Percentiles rank a stretch among this genome's conserved stretches.
Conservation (phyloP, 2,797 vertebrate species). For the Acridotheres tristis region DNA sequence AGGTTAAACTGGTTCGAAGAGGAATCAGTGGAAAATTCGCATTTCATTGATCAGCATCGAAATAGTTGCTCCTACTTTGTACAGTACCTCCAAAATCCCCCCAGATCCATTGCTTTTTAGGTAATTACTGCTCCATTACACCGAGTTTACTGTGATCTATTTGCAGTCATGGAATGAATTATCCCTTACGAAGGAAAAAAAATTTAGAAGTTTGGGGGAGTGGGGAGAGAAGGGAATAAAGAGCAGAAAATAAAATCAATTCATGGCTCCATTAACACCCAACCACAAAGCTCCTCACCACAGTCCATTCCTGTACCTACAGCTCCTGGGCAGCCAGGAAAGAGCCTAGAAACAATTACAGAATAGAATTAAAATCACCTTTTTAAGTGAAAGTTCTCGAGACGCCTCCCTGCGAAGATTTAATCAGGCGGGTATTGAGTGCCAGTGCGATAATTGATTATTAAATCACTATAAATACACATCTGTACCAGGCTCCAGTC, state of each 20-base stretch:
- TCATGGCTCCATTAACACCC: background rate
- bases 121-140: constrained; percentile 71
- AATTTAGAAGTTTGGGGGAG: background rate
- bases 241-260: constrained; percentile 30
- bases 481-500: background rate
- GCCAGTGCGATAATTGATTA: constrained; percentile 56
- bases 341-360: background rate
- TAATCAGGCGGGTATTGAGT: constrained; percentile 24
- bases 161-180: constrained; percentile 51
- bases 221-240: background rate
- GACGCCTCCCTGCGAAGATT: constrained; percentile 10
- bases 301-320: background rate
- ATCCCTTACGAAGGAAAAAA: background rate
- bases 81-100: constrained; percentile 27
- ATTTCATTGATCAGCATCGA: constrained; percentile 31
- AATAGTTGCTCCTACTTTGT: background rate
- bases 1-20: constrained; percentile 6
- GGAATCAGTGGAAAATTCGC: background rate
- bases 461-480: constrained; percentile 50
- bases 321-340: background rate
- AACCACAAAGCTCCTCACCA: background rate
- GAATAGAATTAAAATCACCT: constrained; percentile 30
- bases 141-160: constrained; percentile 52
- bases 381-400: background rate
- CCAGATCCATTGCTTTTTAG: constrained; percentile 61